These are phyloP conservation scores for Pristiophorus japonicus DNA, from an alignment of 2,113 vertebrate genomes.

Conservation along the genomic window DNA sequence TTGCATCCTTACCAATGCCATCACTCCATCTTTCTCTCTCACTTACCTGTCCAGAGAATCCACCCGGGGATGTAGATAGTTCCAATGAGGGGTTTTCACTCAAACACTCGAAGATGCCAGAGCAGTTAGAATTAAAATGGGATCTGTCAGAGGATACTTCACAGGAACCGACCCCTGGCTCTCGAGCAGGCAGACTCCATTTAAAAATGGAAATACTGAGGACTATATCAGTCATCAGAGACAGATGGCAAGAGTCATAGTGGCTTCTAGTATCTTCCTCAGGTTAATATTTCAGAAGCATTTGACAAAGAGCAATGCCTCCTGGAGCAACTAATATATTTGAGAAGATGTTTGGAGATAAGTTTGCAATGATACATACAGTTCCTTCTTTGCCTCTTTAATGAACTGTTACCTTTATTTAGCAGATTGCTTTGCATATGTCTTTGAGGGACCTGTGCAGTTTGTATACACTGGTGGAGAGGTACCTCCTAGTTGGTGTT, in stretches of 20 bases:
- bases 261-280: neutral
- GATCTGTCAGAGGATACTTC: neutral
- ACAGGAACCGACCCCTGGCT: neutral
- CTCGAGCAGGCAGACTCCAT: neutral
- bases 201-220: neutral
- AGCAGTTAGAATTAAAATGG: neutral
- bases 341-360: neutral
- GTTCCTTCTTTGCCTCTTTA: neutral
- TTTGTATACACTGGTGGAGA: neutral
- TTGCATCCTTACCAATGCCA: neutral
- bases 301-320: neutral
- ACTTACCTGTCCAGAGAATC: neutral
- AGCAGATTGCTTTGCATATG: neutral
- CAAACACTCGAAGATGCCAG: neutral
- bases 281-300: neutral
- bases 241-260: neutral
- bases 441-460: neutral
- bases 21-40: neutral
- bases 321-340: no score
- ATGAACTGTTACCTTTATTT: neutral
- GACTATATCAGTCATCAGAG: no score
- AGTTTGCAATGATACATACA: neutral
- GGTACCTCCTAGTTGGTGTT: neutral
- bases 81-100: no score
- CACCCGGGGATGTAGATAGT: no score